Conservation (phyloP, 2,113 vertebrate species). For the Nibea albiflora region DNA sequence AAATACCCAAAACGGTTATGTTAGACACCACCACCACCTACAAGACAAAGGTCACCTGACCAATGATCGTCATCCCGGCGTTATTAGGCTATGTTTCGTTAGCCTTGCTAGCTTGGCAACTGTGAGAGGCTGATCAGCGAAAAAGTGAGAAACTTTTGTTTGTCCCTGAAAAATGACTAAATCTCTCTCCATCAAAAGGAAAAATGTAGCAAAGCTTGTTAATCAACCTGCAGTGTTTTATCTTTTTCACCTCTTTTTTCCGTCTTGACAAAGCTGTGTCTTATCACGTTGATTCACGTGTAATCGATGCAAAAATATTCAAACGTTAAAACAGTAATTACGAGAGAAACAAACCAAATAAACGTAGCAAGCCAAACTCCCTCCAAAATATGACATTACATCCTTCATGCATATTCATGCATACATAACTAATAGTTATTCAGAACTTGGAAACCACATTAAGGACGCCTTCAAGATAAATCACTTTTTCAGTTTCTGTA, state of each 20-base stretch:
- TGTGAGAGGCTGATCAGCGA: background rate
- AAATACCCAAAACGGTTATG: background rate
- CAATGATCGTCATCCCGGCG: too few relatives aligned
- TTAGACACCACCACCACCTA: background rate
- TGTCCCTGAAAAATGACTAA: background rate
- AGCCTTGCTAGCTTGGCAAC: background rate
- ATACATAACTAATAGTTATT: background rate
- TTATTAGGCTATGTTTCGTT: background rate
- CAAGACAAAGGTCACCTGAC: background rate
- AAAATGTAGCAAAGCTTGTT: background rate
- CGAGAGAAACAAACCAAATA: background rate
- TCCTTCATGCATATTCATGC: background rate
- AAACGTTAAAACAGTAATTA: background rate
- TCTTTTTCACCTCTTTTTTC: background rate
- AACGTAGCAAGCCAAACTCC: background rate
- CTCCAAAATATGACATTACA: background rate
- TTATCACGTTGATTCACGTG: background rate
- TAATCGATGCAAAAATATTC: background rate
- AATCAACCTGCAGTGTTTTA: background rate
- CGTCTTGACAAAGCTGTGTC: background rate
- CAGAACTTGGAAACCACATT: too few relatives aligned
- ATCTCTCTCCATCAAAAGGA: background rate
- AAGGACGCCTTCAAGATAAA: background rate
- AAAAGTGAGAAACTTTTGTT: background rate
- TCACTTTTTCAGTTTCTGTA: background rate